Percentiles rank a stretch among this genome's conserved stretches.
phyloP scores from a whole-genome alignment of 1,140 invertebrate genomes.

The Zaprionus tsacasi region DNA sequence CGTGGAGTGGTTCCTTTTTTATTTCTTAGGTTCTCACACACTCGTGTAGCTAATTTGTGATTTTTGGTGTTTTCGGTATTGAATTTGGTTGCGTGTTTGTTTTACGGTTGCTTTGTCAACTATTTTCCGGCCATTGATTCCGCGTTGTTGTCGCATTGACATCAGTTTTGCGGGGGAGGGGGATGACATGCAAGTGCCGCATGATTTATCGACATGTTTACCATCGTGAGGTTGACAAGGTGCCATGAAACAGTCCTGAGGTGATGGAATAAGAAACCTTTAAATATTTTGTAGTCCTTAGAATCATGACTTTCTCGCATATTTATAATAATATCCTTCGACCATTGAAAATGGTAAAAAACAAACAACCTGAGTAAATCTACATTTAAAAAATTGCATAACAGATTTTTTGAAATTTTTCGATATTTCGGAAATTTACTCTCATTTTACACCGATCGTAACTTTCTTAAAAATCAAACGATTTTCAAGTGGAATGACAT shows the following conservation, averaged over 20 bases:
- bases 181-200: slow-evolving; percentile 65
- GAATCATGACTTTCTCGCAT: too few species aligned
- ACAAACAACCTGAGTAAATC: too few species aligned
- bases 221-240: slow-evolving; percentile 17
- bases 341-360: too few species aligned
- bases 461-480: too few species aligned
- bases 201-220: slow-evolving; percentile 65
- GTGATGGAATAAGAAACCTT: neutral
- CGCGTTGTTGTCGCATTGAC: slow-evolving; percentile 47
- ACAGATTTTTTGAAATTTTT: too few species aligned
- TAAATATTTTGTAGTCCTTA: too few species aligned
- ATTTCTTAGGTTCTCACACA: slow-evolving; percentile 74
- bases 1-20: slow-evolving; percentile 41
- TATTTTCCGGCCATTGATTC: slow-evolving; percentile 78
- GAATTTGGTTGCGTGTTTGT: slow-evolving; percentile 57
- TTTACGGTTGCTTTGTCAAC: slow-evolving; percentile 73
- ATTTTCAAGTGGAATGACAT: too few species aligned
- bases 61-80: slow-evolving; percentile 76
- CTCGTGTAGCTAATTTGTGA: slow-evolving; percentile 79
- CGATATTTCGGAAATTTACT: too few species aligned
- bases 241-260: neutral
- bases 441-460: neutral
- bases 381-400: too few species aligned
- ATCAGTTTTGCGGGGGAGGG: slow-evolving; percentile 17
- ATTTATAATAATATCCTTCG: too few species aligned